A percentile compares a stretch with the other conserved stretches of the same genome.
These are phyloP conservation scores for Peucedramus taeniatus DNA, from an alignment of 2,113 vertebrate genomes.

Conservation along the genomic window DNA sequence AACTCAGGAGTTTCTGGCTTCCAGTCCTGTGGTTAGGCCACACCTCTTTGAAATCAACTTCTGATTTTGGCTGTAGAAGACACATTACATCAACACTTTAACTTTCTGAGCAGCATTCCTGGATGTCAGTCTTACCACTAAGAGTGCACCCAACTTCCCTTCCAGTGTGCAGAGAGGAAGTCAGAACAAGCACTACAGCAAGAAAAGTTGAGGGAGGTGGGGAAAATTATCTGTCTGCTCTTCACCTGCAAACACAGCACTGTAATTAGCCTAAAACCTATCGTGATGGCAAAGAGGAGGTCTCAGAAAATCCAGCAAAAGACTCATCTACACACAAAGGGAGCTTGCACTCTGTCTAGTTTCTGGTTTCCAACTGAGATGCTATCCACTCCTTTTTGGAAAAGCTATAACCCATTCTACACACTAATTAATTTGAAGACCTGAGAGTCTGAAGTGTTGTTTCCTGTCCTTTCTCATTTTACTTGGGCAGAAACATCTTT, in stretches of 20 bases:
- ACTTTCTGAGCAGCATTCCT: background rate
- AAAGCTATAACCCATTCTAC: background rate
- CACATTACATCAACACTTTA: background rate
- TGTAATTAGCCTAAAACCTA: background rate
- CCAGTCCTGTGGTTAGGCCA: constrained; percentile 12
- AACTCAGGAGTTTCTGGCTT: constrained; percentile 27
- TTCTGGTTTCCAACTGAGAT: background rate
- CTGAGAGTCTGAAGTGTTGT: background rate
- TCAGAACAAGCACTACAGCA: background rate
- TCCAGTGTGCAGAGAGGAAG: background rate
- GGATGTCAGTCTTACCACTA: background rate
- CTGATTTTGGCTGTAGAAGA: constrained; percentile 3
- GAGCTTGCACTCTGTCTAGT: background rate
- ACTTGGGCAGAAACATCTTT: background rate
- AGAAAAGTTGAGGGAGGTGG: background rate
- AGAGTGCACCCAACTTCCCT: background rate
- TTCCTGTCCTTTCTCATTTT: background rate
- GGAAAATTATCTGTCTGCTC: background rate
- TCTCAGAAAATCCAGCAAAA: background rate
- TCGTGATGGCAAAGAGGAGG: fast-evolving
- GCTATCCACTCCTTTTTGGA: background rate
- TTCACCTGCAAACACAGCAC: background rate
- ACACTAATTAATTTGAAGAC: background rate
- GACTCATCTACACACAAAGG: background rate
- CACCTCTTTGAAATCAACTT: constrained; percentile 10